Percentiles rank a stretch among this genome's conserved stretches.
phyloP scores from a whole-genome alignment of 2,113 vertebrate species.

The Amphilophus citrinellus region DNA sequence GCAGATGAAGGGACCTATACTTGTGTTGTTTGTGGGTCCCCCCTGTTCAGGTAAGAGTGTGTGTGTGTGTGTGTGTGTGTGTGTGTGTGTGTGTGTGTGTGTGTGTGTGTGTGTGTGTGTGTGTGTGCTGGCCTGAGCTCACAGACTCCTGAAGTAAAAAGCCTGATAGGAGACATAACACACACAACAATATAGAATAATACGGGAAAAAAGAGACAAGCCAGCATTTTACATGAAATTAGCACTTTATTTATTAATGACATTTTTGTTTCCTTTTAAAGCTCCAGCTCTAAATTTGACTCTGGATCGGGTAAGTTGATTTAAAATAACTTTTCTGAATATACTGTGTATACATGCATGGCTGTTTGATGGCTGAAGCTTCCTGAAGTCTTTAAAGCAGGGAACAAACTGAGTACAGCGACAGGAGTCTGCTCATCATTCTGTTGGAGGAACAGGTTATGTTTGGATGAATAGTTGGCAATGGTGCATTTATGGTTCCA shows the following conservation, averaged over 20 bases:
- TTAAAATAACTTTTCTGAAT: not conserved
- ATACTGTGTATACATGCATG: rapidly evolving
- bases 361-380: too few species aligned
- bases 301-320: conserved; percentile 92
- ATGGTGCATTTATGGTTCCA: too few species aligned
- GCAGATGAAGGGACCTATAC: conserved; percentile 91
- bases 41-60: conserved; percentile 89
- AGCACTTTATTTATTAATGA: not conserved
- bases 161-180: not conserved
- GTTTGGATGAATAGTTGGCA: too few species aligned
- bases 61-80: not conserved
- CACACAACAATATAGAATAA: not conserved
- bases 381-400: not conserved
- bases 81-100: not conserved
- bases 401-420: not conserved
- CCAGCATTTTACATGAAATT: not conserved
- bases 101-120: not conserved
- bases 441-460: not conserved
- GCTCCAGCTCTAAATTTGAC: conserved; percentile 96
- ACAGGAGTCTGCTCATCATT: rapidly evolving
- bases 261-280: conserved; percentile 73
- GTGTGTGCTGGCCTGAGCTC: not conserved
- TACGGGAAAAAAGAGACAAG: rapidly evolving
- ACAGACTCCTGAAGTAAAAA: too few species aligned
- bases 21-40: conserved; percentile 92